Base-by-base conservation (phyloP, 2,797 vertebrate genomes). In the Spinibarbus caldwelli region DNA sequence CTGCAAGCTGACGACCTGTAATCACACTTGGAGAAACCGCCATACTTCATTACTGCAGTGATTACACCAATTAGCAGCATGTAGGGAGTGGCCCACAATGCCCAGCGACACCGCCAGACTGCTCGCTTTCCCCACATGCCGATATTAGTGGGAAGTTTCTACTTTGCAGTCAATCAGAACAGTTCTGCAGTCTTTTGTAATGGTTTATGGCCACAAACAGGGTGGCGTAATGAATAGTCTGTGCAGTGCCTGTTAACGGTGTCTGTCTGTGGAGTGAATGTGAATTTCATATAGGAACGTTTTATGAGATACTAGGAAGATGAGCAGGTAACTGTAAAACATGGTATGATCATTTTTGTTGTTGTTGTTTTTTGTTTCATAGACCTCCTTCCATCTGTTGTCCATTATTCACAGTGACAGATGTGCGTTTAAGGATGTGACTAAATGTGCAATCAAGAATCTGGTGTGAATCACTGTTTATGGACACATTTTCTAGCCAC, bases 11-110 rank as follows among this genome's bases (percentile, higher is more conserved):
- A 89, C 68, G 87, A 89, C 89, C 89, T 89, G 87, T 90, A 90
- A 91, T 91, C 88, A 91, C 89, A 88, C 85, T 84, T 64, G 49
- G 79, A 88, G 78, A 88, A 85, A 90, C 91, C 90, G 43, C 91
- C 43, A 76, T 78, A 86, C 87, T 90, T 89, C 88, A 90, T 91
- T 90, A 89, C 88, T 87, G 87, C 87, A 81, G 86, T 91, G 89
- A 92, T 91, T 89, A 89, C 88, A 85, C 87, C 89, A 91, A 90
- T 90, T 91, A 89, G 86, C 89, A 90, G 86, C 89, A 87, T 90
- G 76, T 89, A 85, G 87, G 88, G 87, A 89, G 88, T 90, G 89
- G 87, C 88, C 86, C 84, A 85, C 84, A 87, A 86, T 86, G 87
- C 86, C 88, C 82, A 67, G 67, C 72, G 29, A 68, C 59, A 80